phyloP scores from a whole-genome alignment of 2,888 invertebrate species.

The Dilophus febrilis region DNA sequence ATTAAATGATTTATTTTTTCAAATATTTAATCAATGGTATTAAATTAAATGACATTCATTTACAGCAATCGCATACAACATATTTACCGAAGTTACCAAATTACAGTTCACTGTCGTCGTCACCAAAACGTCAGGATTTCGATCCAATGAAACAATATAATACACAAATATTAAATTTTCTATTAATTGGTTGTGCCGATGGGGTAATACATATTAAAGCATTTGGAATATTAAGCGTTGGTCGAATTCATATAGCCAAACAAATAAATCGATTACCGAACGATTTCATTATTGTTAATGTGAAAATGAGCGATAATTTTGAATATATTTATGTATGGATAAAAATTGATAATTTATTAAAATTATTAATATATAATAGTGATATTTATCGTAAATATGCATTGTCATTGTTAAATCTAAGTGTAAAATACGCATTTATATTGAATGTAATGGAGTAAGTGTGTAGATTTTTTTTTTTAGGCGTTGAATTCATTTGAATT shows the following conservation, averaged over 20 bases:
- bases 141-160: constrained; percentile 33
- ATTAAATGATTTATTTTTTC: too few relatives aligned
- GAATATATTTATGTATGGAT: constrained; percentile 47
- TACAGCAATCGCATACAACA: constrained; percentile 34
- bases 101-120: constrained; percentile 34
- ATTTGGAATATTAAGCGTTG: constrained; percentile 72
- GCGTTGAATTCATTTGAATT: too few relatives aligned
- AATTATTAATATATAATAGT: constrained; percentile 31
- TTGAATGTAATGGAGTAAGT: constrained; percentile 44
- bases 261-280: constrained; percentile 38
- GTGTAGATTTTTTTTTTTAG: too few relatives aligned
- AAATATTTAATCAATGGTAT: too few relatives aligned
- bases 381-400: constrained; percentile 22
- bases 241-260: constrained; percentile 42
- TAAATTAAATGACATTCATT: too few relatives aligned
- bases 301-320: constrained; percentile 52
- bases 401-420: constrained; percentile 34
- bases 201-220: constrained; percentile 60
- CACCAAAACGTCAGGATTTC: constrained; percentile 33
- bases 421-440: constrained; percentile 57
- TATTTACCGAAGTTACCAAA: constrained; percentile 40
- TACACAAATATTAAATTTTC: constrained; percentile 51
- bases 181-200: constrained; percentile 60
- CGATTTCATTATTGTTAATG: constrained; percentile 42
- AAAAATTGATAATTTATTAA: constrained; percentile 44